phyloP scores from a whole-genome alignment of 2,797 vertebrate species.

The Helostoma temminkii region DNA sequence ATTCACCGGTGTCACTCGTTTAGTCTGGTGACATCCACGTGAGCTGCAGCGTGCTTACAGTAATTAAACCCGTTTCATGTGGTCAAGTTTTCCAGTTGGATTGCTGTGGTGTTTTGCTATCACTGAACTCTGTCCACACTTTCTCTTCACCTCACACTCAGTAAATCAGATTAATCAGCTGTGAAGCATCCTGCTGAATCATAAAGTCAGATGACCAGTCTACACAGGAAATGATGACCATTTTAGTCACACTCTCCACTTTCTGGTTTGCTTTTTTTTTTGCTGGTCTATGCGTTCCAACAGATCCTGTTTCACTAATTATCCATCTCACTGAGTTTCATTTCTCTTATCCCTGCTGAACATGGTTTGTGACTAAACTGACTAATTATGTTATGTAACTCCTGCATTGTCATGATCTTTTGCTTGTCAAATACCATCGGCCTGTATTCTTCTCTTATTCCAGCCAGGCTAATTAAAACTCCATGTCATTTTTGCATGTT shows the following conservation, averaged over 20 bases:
- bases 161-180: background rate
- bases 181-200: background rate
- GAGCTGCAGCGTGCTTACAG: background rate
- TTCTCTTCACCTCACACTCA: too few species aligned
- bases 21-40: background rate
- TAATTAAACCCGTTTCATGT: background rate
- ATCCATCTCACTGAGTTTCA: background rate
- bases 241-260: background rate
- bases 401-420: too few species aligned
- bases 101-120: background rate
- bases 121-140: slow-evolving; percentile 6
- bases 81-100: background rate
- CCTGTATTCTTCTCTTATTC: background rate
- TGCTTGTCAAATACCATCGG: too few species aligned
- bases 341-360: slow-evolving; percentile 18
- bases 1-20: background rate
- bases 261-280: background rate
- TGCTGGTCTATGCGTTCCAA: background rate
- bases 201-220: background rate
- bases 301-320: background rate
- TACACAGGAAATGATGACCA: slow-evolving; percentile 10
- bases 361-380: too few species aligned
- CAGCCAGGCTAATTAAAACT: background rate
- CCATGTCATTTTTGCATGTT: background rate
- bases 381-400: too few species aligned